Percentiles rank a stretch among this genome's conserved stretches.
These are phyloP conservation scores for Agraylea sexmaculata DNA, from an alignment of 1,140 invertebrate genomes.

Conservation along the genomic window DNA sequence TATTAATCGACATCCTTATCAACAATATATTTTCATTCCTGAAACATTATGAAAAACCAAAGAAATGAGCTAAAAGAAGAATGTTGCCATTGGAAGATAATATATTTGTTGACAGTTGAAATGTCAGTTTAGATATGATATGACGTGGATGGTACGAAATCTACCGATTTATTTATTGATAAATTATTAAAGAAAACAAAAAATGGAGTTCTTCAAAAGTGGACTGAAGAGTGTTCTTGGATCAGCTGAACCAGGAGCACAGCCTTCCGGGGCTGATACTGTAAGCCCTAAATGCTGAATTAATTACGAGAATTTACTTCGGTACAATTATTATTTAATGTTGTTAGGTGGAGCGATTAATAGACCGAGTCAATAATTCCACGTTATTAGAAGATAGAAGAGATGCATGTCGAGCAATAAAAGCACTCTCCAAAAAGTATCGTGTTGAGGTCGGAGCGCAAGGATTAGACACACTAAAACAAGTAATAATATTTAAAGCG, in stretches of 20 bases:
- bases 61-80: too few relatives aligned
- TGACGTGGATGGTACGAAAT: too few relatives aligned
- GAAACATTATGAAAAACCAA: too few relatives aligned
- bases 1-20: too few relatives aligned
- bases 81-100: too few relatives aligned
- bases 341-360: constrained; percentile 76
- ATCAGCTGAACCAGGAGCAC: constrained; percentile 56
- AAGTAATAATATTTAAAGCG: constrained; percentile 27
- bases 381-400: constrained; percentile 87
- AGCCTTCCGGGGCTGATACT: constrained; percentile 73
- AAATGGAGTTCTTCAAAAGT: constrained; percentile 80
- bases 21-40: too few relatives aligned
- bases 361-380: constrained; percentile 84
- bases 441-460: constrained; percentile 91
- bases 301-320: constrained; percentile 9
- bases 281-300: constrained; percentile 41
- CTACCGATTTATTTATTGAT: too few relatives aligned
- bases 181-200: constrained; percentile 12
- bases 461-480: constrained; percentile 78
- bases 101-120: too few relatives aligned
- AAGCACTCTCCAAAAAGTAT: constrained; percentile 86
- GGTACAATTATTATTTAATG: constrained; percentile 3
- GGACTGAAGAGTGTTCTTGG: constrained; percentile 82
- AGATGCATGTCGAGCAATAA: constrained; percentile 91
- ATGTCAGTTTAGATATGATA: too few relatives aligned